Percentiles rank a stretch among this genome's conserved stretches.
phyloP scores from a whole-genome alignment of 2,113 vertebrate species.

The Ivindomyrus marchei region DNA sequence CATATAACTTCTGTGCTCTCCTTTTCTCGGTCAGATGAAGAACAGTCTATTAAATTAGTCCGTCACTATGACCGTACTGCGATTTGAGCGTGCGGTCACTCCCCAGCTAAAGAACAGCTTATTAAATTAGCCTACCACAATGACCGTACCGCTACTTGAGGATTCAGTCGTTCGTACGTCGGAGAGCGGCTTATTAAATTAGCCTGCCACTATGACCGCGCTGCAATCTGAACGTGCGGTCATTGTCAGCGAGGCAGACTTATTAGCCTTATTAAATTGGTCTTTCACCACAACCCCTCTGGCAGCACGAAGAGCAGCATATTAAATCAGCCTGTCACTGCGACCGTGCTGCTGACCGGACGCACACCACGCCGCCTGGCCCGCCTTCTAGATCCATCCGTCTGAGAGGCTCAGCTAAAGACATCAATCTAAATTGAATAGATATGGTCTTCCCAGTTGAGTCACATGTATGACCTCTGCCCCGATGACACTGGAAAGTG shows the following conservation, averaged over 20 bases:
- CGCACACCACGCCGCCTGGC: background rate
- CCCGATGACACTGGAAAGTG: background rate
- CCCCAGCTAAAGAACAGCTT: background rate
- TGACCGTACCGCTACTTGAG: background rate
- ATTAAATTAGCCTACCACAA: background rate
- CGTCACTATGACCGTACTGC: background rate
- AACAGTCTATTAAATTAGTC: background rate
- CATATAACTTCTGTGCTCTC: background rate
- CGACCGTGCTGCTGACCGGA: background rate
- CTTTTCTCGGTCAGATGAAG: background rate
- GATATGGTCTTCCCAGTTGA: background rate
- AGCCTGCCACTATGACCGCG: background rate
- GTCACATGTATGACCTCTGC: background rate
- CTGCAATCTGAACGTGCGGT: background rate
- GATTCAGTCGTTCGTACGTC: background rate
- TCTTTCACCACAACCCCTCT: background rate
- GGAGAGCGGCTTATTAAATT: background rate
- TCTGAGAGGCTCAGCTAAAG: background rate
- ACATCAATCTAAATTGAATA: background rate
- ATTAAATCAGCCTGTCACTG: background rate
- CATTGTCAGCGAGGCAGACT: background rate
- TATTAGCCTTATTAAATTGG: slow-evolving; percentile 1
- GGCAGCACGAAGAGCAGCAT: background rate
- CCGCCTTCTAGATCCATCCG: background rate
- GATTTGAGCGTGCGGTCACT: background rate